phyloP scores from a whole-genome alignment of 1,140 invertebrate genomes.

The Araneus ventricosus region DNA sequence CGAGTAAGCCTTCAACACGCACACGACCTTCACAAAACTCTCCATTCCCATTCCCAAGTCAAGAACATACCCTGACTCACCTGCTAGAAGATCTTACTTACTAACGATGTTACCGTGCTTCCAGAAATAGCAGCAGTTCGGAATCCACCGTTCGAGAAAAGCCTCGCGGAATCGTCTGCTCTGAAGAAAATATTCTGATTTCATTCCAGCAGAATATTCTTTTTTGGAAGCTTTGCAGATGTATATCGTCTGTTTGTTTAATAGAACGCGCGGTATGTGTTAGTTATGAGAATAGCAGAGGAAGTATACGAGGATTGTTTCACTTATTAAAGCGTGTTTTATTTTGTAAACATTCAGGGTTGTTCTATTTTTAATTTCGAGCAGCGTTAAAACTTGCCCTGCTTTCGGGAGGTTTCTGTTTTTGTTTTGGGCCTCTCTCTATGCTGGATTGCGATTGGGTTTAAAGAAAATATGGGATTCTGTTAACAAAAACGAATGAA shows the following conservation, averaged over 20 bases:
- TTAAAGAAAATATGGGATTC: no score
- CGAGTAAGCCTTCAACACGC: conserved; percentile 3
- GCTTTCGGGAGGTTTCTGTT: no score
- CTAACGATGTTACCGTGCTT: conserved; percentile 14
- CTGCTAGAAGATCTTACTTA: not conserved
- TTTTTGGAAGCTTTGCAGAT: not conserved
- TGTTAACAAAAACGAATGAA: no score
- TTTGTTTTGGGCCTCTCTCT: no score
- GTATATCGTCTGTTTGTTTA: conserved; percentile 24
- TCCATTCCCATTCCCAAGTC: not conserved
- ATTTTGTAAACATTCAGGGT: conserved; percentile 31
- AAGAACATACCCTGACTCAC: conserved; percentile 22
- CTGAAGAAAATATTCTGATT: conserved; percentile 21
- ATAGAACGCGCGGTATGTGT: not conserved
- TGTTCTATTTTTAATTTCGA: conserved; percentile 23
- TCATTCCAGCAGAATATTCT: not conserved
- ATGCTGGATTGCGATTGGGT: no score
- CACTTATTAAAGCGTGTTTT: conserved; percentile 18
- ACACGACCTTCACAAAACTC: not conserved
- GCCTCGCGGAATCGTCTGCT: not conserved
- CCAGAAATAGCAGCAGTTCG: conserved; percentile 15
- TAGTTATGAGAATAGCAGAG: not conserved
- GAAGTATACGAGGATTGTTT: not conserved
- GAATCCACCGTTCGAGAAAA: conserved; percentile 29
- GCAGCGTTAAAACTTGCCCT: not conserved